A percentile compares a stretch with the other conserved stretches of the same genome.
These are phyloP conservation scores for Euwallacea fornicatus DNA, from an alignment of 1,140 invertebrate genomes.

Conservation along the genomic window DNA sequence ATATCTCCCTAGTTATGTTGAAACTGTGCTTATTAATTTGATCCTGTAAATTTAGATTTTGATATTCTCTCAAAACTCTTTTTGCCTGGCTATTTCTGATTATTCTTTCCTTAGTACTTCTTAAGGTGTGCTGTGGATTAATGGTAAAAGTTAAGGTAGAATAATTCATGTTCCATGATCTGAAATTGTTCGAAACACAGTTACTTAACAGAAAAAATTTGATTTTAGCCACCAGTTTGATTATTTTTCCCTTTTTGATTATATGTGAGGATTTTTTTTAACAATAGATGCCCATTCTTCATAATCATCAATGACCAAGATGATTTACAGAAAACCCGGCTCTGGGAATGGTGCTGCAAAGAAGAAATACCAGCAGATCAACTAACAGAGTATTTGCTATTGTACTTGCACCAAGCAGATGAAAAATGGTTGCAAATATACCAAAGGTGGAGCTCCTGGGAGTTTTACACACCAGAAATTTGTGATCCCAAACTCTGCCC, in stretches of 20 bases:
- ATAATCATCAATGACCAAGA: background rate
- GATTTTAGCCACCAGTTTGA: background rate
- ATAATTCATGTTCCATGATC: no score
- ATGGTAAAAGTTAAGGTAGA: no score
- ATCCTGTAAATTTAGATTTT: background rate
- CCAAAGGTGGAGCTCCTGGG: conserved; percentile 47
- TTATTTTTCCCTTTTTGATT: background rate
- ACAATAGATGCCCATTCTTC: background rate
- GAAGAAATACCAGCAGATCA: conserved; percentile 48
- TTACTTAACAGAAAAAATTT: background rate
- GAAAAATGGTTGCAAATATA: conserved; percentile 47
- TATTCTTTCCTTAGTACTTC: no score
- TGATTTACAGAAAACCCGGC: conserved; percentile 44
- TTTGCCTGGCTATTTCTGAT: no score
- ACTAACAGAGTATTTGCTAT: conserved; percentile 45
- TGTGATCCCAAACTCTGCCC: conserved; percentile 43
- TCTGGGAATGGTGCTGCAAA: conserved; percentile 48
- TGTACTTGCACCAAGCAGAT: conserved; percentile 38
- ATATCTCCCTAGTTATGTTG: no score
- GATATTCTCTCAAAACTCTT: background rate
- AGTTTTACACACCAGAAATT: conserved; percentile 38
- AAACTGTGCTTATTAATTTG: no score
- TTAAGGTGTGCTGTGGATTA: no score
- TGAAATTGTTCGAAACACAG: no score
- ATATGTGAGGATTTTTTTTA: background rate